A percentile compares a stretch with the other conserved stretches of the same genome.
Evolutionary conservation across 2,113 vertebrate genomes (phyloP).

Genomic region (Bubalus kerabau): DNA sequence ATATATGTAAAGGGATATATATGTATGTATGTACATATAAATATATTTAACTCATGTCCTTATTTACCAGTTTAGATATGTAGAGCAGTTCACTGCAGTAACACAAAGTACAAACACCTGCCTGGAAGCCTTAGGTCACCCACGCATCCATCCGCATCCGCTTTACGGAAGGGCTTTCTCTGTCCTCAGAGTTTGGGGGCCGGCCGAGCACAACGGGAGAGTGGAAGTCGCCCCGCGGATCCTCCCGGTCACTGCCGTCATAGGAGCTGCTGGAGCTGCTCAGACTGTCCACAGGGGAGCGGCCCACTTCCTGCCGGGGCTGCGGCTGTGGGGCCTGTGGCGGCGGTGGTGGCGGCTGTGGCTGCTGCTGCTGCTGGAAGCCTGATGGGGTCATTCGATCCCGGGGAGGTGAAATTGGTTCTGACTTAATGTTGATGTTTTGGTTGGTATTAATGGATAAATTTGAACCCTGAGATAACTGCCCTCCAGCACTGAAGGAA

Average conservation of each 20-base stretch:
- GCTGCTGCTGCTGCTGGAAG: conserved; percentile 85
- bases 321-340: conserved; percentile 78
- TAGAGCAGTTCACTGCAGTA: conserved; percentile 82
- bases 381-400: conserved; percentile 92
- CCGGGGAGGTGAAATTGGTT: conserved; percentile 96
- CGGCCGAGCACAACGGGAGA: conserved; percentile 90
- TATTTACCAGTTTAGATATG: conserved; percentile 86
- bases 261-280: conserved; percentile 99
- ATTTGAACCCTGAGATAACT: conserved; percentile 97
- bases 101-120: conserved; percentile 48
- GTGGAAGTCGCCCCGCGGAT: conserved; percentile 93
- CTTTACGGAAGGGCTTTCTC: conserved; percentile 95
- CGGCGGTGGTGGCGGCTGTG: conserved; percentile 74
- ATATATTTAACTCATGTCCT: conserved; percentile 84
- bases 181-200: conserved; percentile 86
- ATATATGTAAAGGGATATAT: conserved; percentile 80
- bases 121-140: conserved; percentile 90
- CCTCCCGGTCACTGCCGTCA: conserved; percentile 96
- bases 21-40: conserved; percentile 87
- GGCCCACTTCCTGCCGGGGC: conserved; percentile 93
- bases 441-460: conserved; percentile 97
- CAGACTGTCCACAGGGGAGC: conserved; percentile 97
- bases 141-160: conserved; percentile 98
- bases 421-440: conserved; percentile 97
- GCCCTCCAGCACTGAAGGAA: conserved; percentile 88